Evolutionary conservation across 2,113 vertebrate species (phyloP), one percentile per base, ranked within the genome.

Genomic region (Azemiops feae): DNA sequence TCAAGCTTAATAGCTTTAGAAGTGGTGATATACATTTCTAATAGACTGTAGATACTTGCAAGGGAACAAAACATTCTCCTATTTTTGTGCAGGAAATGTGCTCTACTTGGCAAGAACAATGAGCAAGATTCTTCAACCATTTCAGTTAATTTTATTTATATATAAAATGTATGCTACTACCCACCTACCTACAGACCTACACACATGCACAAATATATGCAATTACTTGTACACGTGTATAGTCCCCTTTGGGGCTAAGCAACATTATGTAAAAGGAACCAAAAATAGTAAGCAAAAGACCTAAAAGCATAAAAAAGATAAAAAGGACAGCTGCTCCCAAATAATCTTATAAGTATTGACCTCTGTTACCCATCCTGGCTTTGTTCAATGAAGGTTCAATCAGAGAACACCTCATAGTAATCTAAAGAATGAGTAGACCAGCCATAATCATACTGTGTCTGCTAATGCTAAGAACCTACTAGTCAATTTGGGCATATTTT

Each of bases 41-140:
- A 90, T 74, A 20, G 60, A 74, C 1, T 90, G 45, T 60, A n/a
- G 30, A 39, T 22, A 6, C 54, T 54, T 54, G 92, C 89, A 85
- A 95, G 94, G 94, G 92, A 95, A 95, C 89, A 93, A 95, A 94
- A 92, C 54, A 94, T 89, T 89, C 88, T 95, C 94, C 94, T 20
- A 53, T 53, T n/a, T 22, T n/a, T 69, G 11, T 57, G 23, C 16
- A 50, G 9, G 52, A 89, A 60, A 58, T 57, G 30, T 89, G 55
- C 1, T 60, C 7, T 25, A 89, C 55, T 45, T n/a, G 43, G 91
- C 92, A 96, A 95, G 96, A 89, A 93, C 34, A 93, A 30, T 2
- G 5, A 22, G 14, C 14, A 50, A 69, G 54, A 58, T 20, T 81
- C 34, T 81, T 39, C 69, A 20, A 39, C n/a, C 69, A 20, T 39